phyloP scores from a whole-genome alignment of 2,113 vertebrate genomes.

The Dasyornis broadbenti region DNA sequence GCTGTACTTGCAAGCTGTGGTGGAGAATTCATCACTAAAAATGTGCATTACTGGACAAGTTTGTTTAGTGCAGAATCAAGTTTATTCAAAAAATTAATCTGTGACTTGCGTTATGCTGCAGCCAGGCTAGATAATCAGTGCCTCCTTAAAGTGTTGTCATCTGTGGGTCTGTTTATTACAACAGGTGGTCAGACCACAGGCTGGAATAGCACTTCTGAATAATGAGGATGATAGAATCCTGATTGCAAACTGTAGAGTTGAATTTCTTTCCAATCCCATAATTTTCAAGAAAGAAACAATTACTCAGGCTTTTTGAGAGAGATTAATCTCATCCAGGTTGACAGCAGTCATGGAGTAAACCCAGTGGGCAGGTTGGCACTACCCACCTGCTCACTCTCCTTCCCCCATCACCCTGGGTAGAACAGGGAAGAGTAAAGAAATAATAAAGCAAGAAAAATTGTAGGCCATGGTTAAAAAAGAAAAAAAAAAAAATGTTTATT shows the following conservation, averaged over 20 bases:
- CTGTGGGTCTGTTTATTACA: background rate
- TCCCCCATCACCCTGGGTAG: background rate
- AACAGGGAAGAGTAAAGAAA: background rate
- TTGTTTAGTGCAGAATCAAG: background rate
- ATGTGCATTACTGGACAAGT: background rate
- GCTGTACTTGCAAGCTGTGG: background rate
- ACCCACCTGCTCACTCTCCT: background rate
- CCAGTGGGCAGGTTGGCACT: background rate
- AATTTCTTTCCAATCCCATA: background rate
- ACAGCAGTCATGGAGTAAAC: background rate
- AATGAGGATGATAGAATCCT: background rate
- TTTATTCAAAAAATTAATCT: background rate
- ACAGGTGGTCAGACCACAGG: background rate
- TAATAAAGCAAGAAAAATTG: background rate
- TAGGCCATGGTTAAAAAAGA: no score
- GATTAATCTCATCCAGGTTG: background rate
- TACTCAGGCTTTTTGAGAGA: background rate
- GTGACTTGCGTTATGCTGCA: background rate
- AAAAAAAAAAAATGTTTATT: no score
- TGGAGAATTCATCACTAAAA: background rate
- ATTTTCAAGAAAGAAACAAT: background rate
- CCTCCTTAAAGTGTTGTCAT: background rate
- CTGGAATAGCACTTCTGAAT: background rate
- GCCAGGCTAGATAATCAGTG: background rate
- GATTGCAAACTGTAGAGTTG: background rate